A percentile compares a stretch with the other conserved stretches of the same genome.
Evolutionary conservation across 2,888 invertebrate genomes (phyloP).

Genomic region (Melanophora roralis): DNA sequence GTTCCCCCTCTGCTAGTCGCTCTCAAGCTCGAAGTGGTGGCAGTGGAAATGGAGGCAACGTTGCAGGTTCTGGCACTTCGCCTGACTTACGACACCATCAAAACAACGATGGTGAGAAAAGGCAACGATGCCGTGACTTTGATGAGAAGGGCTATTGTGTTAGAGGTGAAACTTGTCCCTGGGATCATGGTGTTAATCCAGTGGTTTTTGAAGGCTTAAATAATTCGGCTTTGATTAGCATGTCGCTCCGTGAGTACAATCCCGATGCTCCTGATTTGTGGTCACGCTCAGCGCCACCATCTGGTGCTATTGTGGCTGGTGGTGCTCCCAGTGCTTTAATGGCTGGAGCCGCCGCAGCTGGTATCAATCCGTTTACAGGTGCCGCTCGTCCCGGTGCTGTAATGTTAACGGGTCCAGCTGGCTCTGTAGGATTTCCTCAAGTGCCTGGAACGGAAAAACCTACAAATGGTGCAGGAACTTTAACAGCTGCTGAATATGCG

Average conservation of each 20-base stretch:
- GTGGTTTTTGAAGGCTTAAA: conserved; percentile 94
- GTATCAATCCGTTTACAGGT: conserved; percentile 74
- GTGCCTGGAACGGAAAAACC: conserved; percentile 60
- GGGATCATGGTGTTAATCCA: conserved; percentile 97
- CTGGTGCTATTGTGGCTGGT: conserved; percentile 62
- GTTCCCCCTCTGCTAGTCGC: conserved; percentile 62
- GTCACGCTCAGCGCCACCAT: conserved; percentile 72
- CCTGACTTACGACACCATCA: conserved; percentile 68
- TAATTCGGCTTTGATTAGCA: conserved; percentile 74
- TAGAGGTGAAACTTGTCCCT: conserved; percentile 97
- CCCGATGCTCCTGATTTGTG: conserved; percentile 88
- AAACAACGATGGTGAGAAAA: conserved; percentile 73
- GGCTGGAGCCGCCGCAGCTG: conserved; percentile 65
- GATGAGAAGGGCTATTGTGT: conserved; percentile 98
- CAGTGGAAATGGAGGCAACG: conserved; percentile 39
- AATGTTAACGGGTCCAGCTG: conserved; percentile 65
- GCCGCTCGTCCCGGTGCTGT: conserved; percentile 71
- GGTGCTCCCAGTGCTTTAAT: conserved; percentile 59
- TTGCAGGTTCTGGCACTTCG: conserved; percentile 66
- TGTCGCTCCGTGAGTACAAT: conserved; percentile 83
- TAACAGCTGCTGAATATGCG: conserved; percentile 68
- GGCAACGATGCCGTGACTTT: conserved; percentile 91
- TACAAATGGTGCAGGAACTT: conserved; percentile 65
- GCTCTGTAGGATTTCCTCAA: conserved; percentile 63
- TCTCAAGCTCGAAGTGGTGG: conserved; percentile 54